These are phyloP conservation scores for Mus pahari DNA, from an alignment of 2,113 vertebrate genomes.

Conservation along the genomic window DNA sequence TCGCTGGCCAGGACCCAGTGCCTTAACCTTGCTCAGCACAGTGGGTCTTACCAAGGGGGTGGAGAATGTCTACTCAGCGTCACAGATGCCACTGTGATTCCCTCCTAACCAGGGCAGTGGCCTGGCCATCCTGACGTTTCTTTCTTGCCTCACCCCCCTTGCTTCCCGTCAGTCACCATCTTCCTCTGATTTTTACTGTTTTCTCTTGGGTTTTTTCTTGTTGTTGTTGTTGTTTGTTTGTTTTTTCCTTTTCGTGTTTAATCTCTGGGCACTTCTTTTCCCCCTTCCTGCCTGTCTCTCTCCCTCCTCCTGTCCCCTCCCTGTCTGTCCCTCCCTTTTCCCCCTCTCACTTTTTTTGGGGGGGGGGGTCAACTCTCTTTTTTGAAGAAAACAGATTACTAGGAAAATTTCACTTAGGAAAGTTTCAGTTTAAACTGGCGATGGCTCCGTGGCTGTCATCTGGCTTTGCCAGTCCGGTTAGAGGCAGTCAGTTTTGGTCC, in stretches of 20 bases:
- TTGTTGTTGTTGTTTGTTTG: too few species aligned
- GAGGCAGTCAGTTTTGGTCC: not conserved
- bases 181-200: not conserved
- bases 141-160: not conserved
- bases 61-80: not conserved
- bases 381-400: not conserved
- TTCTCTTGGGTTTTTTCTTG: not conserved
- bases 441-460: not conserved
- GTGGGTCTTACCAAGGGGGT: not conserved
- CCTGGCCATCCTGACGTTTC: rapidly evolving
- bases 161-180: not conserved
- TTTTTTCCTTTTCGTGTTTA: not conserved
- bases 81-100: rapidly evolving
- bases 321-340: not conserved
- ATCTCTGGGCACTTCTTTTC: not conserved
- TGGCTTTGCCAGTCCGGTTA: not conserved
- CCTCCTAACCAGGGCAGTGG: rapidly evolving
- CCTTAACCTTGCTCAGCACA: rapidly evolving
- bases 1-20: rapidly evolving
- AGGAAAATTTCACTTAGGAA: not conserved
- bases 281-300: too few species aligned
- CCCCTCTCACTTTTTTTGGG: too few species aligned
- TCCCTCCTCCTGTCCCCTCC: too few species aligned
- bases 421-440: not conserved
- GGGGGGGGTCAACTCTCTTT: not conserved